Conservation (phyloP, 1,140 invertebrate species). For the Pogonus chalceus region DNA sequence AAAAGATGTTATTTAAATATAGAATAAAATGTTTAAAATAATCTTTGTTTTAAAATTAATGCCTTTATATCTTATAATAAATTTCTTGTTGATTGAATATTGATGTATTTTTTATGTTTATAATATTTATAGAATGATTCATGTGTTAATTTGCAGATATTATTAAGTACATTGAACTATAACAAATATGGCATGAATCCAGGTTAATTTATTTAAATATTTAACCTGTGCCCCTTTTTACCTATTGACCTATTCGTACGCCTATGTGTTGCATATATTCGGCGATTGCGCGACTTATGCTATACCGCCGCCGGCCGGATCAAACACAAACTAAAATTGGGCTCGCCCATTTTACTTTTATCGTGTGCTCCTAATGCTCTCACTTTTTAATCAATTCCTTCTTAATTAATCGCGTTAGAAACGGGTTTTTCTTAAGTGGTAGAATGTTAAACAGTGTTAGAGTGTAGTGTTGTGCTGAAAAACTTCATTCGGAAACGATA, state of each 20-base stretch:
- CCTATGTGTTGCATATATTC: neutral
- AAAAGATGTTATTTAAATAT: neutral
- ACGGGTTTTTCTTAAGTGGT: neutral
- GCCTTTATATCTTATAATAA: too few relatives aligned
- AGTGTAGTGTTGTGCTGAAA: slow-evolving; percentile 3
- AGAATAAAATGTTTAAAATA: neutral
- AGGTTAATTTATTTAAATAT: neutral
- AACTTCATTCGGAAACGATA: too few relatives aligned
- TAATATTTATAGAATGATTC: too few relatives aligned
- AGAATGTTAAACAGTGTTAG: neutral
- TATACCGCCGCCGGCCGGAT: neutral
- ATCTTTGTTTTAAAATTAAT: too few relatives aligned
- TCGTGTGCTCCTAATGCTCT: neutral
- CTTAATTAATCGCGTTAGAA: neutral
- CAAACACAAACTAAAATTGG: neutral
- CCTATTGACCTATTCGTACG: slow-evolving; percentile 5
- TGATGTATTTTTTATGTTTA: too few relatives aligned
- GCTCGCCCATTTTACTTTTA: slow-evolving; percentile 7
- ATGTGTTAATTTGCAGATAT: too few relatives aligned
- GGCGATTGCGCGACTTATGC: neutral
- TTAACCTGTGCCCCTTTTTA: neutral
- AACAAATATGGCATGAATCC: neutral
- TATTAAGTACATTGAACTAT: too few relatives aligned
- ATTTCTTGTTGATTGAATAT: too few relatives aligned
- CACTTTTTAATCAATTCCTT: slow-evolving; percentile 1